Evolutionary conservation across 2,888 invertebrate genomes (phyloP), one percentile per base, ranked within the genome.

Genomic region (Amphipyra tragopoginis): DNA sequence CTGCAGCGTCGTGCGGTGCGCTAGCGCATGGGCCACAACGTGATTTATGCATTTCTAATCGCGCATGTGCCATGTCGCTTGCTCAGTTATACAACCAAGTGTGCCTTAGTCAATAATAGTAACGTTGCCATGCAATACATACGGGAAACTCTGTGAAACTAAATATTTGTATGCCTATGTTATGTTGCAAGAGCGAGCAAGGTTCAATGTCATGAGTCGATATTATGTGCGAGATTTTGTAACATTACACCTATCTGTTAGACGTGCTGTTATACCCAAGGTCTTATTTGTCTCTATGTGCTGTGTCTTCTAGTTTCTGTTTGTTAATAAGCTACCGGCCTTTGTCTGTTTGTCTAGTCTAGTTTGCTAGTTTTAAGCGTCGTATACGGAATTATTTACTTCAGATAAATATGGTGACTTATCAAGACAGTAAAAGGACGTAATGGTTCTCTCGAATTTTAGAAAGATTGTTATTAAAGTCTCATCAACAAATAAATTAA

Each of bases 21-120:
- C 77, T 36, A 40, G 81, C 85, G 86, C 90, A 85, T 89, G 86
- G 75, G 74, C 50, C 63, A 76, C 83, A 90, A 90, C 89, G 90
- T 90, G 90, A 89, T 86, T 82, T 84, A 79, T 86, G 81, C 84
- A 83, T 83, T 85, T 85, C 86, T 84, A 89, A 89, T 88, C 85
- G 86, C 79, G 75, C 83, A 82, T 85, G 84, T 81, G 82, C 81
- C 75, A 49, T 58, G 72, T 65, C 62, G 66, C 52, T 68, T 57
- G 60, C 45, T 54, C 56, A 47, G 49, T 87, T 88, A 84, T 84
- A 85, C 85, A 87, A 87, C 76, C 75, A 74, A 73, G 60, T 67
- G 43, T 69, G 59, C 70, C 57, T 57, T 47, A 65, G 65, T 64
- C 65, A 70, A 75, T 68, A 80, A 73, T 77, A 73, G 64, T 73